Evolutionary conservation across 2,797 vertebrate genomes (phyloP).

Genomic region (Sebastes matsubarae): DNA sequence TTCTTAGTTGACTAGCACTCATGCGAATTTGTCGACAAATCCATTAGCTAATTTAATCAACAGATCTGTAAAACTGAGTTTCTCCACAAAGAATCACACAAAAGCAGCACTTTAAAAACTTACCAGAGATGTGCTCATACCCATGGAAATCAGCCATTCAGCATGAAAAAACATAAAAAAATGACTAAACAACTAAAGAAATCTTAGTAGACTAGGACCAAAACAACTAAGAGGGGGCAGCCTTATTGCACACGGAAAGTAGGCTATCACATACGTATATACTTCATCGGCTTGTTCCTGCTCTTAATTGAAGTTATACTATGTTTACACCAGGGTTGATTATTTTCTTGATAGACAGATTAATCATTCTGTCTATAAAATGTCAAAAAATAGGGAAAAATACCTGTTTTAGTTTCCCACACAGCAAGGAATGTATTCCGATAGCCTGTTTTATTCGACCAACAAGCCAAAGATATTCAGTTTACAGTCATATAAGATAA

Average conservation of each 20-base stretch:
- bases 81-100: no score
- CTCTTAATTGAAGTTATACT: neutral
- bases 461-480: neutral
- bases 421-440: neutral
- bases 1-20: no score
- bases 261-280: neutral
- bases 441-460: neutral
- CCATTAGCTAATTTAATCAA: no score
- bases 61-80: no score
- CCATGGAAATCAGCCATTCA: no score
- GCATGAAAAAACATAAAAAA: rapidly evolving
- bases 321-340: neutral
- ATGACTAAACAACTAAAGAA: no score
- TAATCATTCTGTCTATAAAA: neutral
- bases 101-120: no score
- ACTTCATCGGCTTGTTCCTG: neutral
- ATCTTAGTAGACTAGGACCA: no score
- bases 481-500: neutral
- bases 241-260: neutral
- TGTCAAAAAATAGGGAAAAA: neutral
- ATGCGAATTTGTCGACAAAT: no score
- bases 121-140: no score
- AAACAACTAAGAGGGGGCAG: no score
- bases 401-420: neutral
- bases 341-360: neutral